Evolutionary conservation across 2,797 vertebrate species (phyloP).

Genomic region (Brachymystax lenok): DNA sequence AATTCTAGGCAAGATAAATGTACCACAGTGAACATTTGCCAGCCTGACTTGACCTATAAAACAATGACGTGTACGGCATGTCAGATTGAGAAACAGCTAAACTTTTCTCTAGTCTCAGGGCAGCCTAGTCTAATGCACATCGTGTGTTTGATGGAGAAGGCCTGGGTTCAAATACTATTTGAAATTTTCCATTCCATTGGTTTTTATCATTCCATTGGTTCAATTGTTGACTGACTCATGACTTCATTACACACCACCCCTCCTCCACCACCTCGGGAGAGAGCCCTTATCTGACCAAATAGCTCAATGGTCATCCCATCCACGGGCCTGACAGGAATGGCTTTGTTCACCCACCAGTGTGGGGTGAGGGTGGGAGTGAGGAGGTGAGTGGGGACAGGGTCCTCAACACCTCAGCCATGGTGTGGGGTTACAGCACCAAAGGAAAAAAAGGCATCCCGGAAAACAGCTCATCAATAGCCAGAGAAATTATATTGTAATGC

Average conservation of each 20-base stretch:
- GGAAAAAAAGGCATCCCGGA: neutral
- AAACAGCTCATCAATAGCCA: neutral
- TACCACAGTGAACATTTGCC: constrained; percentile 9
- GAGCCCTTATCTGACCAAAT: constrained; percentile 43
- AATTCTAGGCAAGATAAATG: constrained; percentile 25
- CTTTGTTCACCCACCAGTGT: constrained; percentile 69
- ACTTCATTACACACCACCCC: constrained; percentile 24
- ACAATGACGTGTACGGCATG: neutral
- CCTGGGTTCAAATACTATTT: neutral
- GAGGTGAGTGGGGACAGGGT: neutral
- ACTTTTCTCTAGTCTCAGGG: neutral
- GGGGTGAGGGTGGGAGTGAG: constrained; percentile 41
- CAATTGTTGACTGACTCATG: constrained; percentile 12
- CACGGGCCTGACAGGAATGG: constrained; percentile 39
- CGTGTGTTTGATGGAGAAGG: neutral
- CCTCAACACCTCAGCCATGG: constrained; percentile 12
- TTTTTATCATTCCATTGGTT: neutral
- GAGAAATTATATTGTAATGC: neutral
- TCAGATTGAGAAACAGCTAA: neutral
- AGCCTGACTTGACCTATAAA: neutral
- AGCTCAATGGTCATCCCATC: constrained; percentile 55
- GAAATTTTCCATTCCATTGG: neutral
- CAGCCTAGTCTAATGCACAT: neutral
- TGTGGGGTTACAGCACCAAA: neutral
- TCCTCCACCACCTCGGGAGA: constrained; percentile 36